Evolutionary conservation across 2,888 invertebrate genomes (phyloP).

Genomic region (Thyatira batis): DNA sequence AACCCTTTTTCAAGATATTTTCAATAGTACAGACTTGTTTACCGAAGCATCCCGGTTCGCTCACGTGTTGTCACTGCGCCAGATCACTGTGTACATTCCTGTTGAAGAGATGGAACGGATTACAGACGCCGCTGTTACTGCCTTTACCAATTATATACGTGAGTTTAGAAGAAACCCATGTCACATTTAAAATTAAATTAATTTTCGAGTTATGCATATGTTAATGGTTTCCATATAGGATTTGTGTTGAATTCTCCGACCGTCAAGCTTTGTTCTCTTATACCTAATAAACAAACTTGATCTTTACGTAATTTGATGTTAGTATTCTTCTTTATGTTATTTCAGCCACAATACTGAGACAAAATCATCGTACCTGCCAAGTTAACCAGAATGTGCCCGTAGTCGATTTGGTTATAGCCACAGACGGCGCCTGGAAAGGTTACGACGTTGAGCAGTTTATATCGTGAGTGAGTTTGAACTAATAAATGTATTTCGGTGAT

Average conservation of each 20-base stretch:
- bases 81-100: constrained; percentile 69
- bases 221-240: too few species aligned
- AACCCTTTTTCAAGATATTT: constrained; percentile 63
- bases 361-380: constrained; percentile 58
- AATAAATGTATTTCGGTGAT: too few species aligned
- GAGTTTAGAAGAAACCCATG: constrained; percentile 50
- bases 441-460: constrained; percentile 81
- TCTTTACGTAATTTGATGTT: too few species aligned
- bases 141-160: constrained; percentile 79
- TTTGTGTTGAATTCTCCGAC: too few species aligned
- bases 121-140: constrained; percentile 68
- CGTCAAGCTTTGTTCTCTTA: too few species aligned
- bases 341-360: constrained; percentile 55
- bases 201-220: too few species aligned
- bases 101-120: constrained; percentile 72
- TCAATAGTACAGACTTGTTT: constrained; percentile 59
- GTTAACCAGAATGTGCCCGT: constrained; percentile 57
- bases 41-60: constrained; percentile 71
- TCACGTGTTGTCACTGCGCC: constrained; percentile 64
- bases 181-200: too few species aligned
- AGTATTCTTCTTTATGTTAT: constrained; percentile 9
- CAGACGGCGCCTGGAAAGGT: constrained; percentile 82
- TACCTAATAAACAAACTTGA: too few species aligned
- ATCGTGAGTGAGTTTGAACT: constrained; percentile 74
- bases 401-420: constrained; percentile 81